Evolutionary conservation across 2,888 invertebrate genomes (phyloP).

Genomic region (Linnaemya vulpina): DNA sequence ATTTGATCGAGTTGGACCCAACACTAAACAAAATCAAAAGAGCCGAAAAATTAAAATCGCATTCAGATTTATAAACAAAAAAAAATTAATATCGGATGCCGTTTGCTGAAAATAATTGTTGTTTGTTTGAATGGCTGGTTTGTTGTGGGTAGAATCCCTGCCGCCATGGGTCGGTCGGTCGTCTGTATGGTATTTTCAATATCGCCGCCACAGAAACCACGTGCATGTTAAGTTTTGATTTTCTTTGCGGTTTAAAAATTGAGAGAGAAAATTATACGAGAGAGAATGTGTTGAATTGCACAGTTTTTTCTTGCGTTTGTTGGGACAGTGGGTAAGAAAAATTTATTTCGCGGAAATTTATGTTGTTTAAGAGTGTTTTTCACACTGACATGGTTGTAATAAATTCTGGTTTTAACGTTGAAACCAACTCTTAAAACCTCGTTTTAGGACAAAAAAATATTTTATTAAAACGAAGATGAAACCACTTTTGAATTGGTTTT

Average conservation of each 20-base stretch:
- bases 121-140: not conserved
- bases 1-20: no score
- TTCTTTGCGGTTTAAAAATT: conserved; percentile 50
- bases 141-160: conserved; percentile 17
- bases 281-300: not conserved
- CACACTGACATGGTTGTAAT: no score
- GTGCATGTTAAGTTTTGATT: conserved; percentile 54
- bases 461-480: no score
- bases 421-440: no score
- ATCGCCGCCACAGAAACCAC: conserved; percentile 27
- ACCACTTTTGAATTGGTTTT: no score
- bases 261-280: not conserved
- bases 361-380: no score
- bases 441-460: no score
- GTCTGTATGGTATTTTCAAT: not conserved
- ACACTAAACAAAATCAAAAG: conserved; percentile 56
- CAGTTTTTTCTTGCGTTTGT: not conserved
- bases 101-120: not conserved
- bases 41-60: conserved; percentile 9
- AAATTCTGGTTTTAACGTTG: no score
- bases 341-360: no score
- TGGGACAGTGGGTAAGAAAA: not conserved
- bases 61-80: conserved; percentile 34
- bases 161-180: not conserved
- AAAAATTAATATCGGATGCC: no score